Base-by-base conservation (phyloP, 2,888 invertebrate genomes). In the Synergus japonicus region DNA sequence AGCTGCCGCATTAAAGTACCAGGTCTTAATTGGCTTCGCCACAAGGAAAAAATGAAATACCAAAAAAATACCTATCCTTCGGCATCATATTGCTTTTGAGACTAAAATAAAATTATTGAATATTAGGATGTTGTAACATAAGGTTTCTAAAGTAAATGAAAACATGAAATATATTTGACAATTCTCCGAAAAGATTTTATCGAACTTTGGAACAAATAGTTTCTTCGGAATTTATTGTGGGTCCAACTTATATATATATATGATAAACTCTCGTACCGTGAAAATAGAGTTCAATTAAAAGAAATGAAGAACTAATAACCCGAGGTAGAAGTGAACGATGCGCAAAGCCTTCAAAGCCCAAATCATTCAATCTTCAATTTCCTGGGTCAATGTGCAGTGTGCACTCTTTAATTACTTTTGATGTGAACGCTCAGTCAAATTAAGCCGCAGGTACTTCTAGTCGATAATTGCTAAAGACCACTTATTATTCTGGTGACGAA, bases 371-470 rank as follows among this genome's bases (percentile, higher is more conserved):
- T 37, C 15, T 73, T 73, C 49, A 73, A 73, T 73, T 73, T 73
- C 54, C 41, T n/a, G 46, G 13, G 7, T 15, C 22, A 22, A 10
- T 18, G 46, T 76, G 63, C 22, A 22, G 4, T 18, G 43, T 76
- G 63, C 58, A 76, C 78, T 76, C 82, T 83, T 83, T 79, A 80
- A 85, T 85, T 85, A 85, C 79, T 81, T 79, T 83, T 83, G 80
- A 79, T 83, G 82, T 64, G 64, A 78, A 77, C 76, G 78, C 81
- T 82, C 82, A 67, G 46, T 81, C 83, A 81, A 82, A 83, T 83
- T 80, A 79, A 79, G 76, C 78, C 79, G 18, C 76, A 54, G 58
- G 79, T 66, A 73, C 80, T 82, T 80, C 78, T 77, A 73, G 79
- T 76, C 73, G 44, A 76, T 86, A 79, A 78, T 69, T 77, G 64